Percentiles rank a stretch among this genome's conserved stretches.
Evolutionary conservation across 2,797 vertebrate genomes (phyloP).

Genomic region (Periparus ater): DNA sequence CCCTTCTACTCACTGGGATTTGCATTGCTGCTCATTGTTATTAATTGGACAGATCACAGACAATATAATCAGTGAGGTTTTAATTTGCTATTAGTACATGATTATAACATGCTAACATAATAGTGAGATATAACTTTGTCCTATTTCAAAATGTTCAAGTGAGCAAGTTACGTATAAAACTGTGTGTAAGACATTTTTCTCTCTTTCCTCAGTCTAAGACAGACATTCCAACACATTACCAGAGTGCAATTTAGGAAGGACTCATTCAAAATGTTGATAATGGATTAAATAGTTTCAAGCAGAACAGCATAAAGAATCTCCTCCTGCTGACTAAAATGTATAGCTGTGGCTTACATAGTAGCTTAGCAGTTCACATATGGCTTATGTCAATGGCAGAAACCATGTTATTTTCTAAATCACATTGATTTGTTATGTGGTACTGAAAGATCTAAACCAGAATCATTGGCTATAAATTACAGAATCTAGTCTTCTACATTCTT

Average conservation of each 20-base stretch:
- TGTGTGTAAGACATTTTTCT: slow-evolving; percentile 20
- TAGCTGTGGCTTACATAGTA: slow-evolving; percentile 75
- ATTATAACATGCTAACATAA: background rate
- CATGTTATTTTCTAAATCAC: slow-evolving; percentile 78
- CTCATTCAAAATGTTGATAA: slow-evolving; percentile 71
- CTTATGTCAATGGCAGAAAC: slow-evolving; percentile 81
- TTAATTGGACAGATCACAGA: background rate
- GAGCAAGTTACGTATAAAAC: slow-evolving; percentile 25
- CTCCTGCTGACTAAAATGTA: slow-evolving; percentile 75
- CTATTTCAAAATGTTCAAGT: slow-evolving; percentile 1
- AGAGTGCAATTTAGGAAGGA: slow-evolving; percentile 54
- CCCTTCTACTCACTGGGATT: background rate
- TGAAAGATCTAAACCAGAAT: slow-evolving; percentile 82
- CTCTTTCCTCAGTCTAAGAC: slow-evolving; percentile 41
- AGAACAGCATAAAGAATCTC: slow-evolving; percentile 65
- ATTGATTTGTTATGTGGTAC: slow-evolving; percentile 82
- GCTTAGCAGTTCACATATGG: slow-evolving; percentile 81
- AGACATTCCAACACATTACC: slow-evolving; percentile 61
- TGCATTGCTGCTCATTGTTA: background rate
- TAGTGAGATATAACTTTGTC: background rate
- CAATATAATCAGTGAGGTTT: background rate
- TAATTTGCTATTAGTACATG: background rate
- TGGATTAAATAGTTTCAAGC: slow-evolving; percentile 62
- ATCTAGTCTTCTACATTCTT: slow-evolving; percentile 77
- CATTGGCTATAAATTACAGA: slow-evolving; percentile 79